Evolutionary conservation across 2,888 invertebrate species (phyloP), one percentile per base, ranked within the genome.

Genomic region (Tachina fera): DNA sequence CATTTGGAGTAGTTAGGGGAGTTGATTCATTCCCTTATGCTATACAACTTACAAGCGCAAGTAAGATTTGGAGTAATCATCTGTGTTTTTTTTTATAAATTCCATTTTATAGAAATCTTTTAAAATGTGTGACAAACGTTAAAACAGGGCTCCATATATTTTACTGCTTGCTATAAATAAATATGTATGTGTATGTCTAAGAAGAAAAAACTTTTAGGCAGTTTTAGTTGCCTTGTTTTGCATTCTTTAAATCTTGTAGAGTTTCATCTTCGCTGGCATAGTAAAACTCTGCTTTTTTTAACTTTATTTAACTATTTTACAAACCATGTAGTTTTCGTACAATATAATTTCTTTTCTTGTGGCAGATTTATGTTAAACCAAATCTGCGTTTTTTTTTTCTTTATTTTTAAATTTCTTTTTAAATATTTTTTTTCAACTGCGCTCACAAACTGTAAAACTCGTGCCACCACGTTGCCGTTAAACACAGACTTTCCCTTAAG

Each of bases 361-460:
- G 82, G 85, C 82, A 82, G 81, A 82, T 85, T 85, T 82, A 85
- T 85, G 85, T 82, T 82, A 70, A 85, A 78, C 82, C 82, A 70
- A 82, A 78, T 85, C 82, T 82, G 70, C 63, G 49, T 19, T 71
- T 58, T 53, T 22, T 60, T 63, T 63, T 41, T 67, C 22, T 51
- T 60, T 49, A 31, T 60, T 74, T 63, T 49, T 43, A 53, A 31
- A 49, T 53, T 53, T 77, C 16, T 53, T 41, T n/a, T 68, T 67
- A n/a, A 71, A 79, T 31, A 61, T 45, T 78, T 45, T 78, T 72
- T 51, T 47, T n/a, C 31, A 53, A 3, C 47, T 51, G 22, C n/a
- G 51, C 53, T 72, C 43, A 47, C 71, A 47, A 71, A 53, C 47
- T 56, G 13, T 72, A 51, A 22, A 51, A 79, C 70, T 75, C 56